Evolutionary conservation across 1,140 invertebrate species (phyloP).

Genomic region (Diabrotica undecimpunctata): DNA sequence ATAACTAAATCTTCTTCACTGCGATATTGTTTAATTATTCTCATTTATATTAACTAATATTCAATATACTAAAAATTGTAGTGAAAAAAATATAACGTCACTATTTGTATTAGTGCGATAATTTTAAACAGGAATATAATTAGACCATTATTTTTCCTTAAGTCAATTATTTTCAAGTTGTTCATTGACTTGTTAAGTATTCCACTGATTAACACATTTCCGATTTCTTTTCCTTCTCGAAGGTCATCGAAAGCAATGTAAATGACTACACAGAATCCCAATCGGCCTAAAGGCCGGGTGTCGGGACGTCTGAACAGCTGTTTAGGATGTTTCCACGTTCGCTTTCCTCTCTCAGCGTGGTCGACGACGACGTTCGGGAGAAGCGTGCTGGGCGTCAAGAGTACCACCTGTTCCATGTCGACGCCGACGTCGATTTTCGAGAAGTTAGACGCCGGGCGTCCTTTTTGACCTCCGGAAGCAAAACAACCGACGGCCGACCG

Average conservation of each 20-base stretch:
- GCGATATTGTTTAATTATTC: too few species aligned
- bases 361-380: not conserved
- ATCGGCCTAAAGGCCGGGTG: not conserved
- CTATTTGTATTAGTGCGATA: too few species aligned
- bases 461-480: not conserved
- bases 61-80: too few species aligned
- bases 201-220: too few species aligned
- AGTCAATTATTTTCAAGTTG: too few species aligned
- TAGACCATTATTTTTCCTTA: too few species aligned
- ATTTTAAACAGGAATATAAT: too few species aligned
- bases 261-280: not conserved
- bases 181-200: too few species aligned
- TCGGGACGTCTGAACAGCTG: slow-evolving; percentile 1
- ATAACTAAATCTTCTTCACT: too few species aligned
- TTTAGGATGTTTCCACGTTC: slow-evolving; percentile 1
- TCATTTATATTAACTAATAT: too few species aligned
- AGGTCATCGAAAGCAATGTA: not conserved
- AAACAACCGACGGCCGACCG: not conserved
- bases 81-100: too few species aligned
- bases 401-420: slow-evolving; percentile 21
- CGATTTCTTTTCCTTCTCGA: not conserved
- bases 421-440: not conserved
- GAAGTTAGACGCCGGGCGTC: not conserved
- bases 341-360: not conserved
- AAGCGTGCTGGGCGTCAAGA: slow-evolving; percentile 17